Base-by-base conservation (phyloP, 2,888 invertebrate species). In the Watsonalla cultraria region DNA sequence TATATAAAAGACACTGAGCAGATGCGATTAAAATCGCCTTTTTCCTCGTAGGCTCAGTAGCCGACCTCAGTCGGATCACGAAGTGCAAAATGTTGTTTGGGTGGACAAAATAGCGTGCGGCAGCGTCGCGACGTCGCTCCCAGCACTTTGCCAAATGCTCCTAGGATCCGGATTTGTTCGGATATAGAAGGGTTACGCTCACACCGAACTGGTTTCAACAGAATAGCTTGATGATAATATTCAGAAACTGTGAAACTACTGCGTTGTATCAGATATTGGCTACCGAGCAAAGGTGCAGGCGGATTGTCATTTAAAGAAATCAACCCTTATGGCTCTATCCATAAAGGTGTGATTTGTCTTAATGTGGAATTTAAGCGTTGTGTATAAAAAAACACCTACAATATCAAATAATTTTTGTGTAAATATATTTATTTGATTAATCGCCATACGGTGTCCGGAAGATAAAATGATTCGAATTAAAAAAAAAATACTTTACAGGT, bases 61-160 rank as follows among this genome's bases (percentile, higher is more conserved):
- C 37, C 15, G 37, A 37, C 39, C 61, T 58, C 53, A 60, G 60
- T 61, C 54, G 68, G 78, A 77, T 78, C 70, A 74, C 56, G 71
- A 66, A 90, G 90, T 89, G 89, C 89, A 80, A 85, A 89, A 78
- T 78, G 82, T 60, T 90, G 88, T 89, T 79, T 72, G 64, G 74
- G 72, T 66, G 76, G 70, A 78, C 81, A 77, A 83, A 85, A 85
- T 77, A 76, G 72, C 76, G 66, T 61, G 65, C 61, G 72, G 72
- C 64, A 70, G 59, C 60, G 69, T 66, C 62, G 61, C 56, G 56
- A 57, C 62, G 42, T 42, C 42, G 64, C 68, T 68, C 60, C 57
- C 73, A 80, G 80, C 86, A 85, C 87, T 88, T 80, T 84, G 77
- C 76, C 82, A 83, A 89, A 89, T 84, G 78, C 86, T 74, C 63